Base-by-base conservation (phyloP, 2,888 invertebrate genomes). In the Drosophila birchii region DNA sequence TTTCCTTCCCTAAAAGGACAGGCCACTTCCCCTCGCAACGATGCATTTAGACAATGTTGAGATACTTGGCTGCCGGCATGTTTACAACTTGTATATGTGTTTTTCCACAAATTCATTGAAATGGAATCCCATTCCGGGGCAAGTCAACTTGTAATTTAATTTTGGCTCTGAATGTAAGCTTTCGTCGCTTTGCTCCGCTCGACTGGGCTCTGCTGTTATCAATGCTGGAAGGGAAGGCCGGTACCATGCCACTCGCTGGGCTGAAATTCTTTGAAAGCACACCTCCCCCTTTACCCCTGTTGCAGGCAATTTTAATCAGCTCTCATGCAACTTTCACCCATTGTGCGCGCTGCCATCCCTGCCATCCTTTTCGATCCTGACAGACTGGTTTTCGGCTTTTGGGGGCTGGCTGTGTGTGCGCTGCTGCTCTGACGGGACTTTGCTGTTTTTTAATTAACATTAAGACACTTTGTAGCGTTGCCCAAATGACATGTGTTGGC, bases 361-460 rank as follows among this genome's bases (percentile, higher is more conserved):
- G 57, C 58, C 57, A 41, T 49, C 12, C 51, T 53, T 53, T 53
- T 36, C 64, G 69, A 74, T 75, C 32, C 26, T 47, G 76, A 47
- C 78, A 51, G 34, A 34, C 20, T 3, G 44, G 58, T 49, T 63
- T 51, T 57, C 43, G 59, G 64, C 64, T 53, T 53, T 47, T 44
- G 47, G 38, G 49, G 56, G 29, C 64, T 66, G 59, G 29, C 59
- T 61, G 49, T 67, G 57, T 38, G 23, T 62, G 55, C 39, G 39
- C 29, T 60, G 45, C 44, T 59, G 49, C 38, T 38, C 44, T 45
- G 69, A 54, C 56, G 51, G 49, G 72, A 71, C 60, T 73, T 76
- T 81, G 78, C 74, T 79, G 78, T 72, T 81, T 87, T 68, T 81
- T 86, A 86, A 86, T 86, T 86, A 88, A 88, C 85, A 86, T 86